phyloP scores from a whole-genome alignment of 1,140 invertebrate species.

The Drosophila mayri region DNA sequence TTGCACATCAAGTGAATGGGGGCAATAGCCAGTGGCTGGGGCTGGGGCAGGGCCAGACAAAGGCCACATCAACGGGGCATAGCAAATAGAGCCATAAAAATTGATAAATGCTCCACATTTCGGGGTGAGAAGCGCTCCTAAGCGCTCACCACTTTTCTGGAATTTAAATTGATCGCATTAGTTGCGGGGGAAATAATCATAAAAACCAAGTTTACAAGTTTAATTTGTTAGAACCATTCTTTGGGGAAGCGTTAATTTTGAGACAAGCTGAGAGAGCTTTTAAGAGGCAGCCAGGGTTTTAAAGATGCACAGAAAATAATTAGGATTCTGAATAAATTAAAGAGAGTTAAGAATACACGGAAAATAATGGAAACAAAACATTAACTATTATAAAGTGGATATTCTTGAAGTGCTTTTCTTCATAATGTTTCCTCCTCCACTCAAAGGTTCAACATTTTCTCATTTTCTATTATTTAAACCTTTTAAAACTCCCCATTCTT shows the following conservation, averaged over 20 bases:
- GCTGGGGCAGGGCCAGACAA: background rate
- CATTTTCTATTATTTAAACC: background rate
- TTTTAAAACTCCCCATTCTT: background rate
- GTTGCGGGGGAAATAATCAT: conserved; percentile 50
- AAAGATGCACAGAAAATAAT: background rate
- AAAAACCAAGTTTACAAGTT: conserved; percentile 38
- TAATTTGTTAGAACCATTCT: conserved; percentile 41
- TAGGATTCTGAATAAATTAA: background rate
- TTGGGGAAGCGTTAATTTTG: conserved; percentile 15
- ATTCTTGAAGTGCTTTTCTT: too few species aligned
- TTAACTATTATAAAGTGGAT: too few species aligned
- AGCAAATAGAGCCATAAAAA: conserved; percentile 74
- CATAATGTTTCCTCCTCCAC: too few species aligned
- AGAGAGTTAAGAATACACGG: background rate
- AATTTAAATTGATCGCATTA: conserved; percentile 52
- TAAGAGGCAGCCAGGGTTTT: background rate
- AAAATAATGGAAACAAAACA: background rate
- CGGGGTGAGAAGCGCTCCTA: conserved; percentile 44
- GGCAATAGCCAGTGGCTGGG: background rate
- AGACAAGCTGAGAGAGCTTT: background rate
- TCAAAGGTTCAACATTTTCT: background rate
- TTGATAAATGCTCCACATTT: conserved; percentile 71
- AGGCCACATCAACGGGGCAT: conserved; percentile 23
- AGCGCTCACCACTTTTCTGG: conserved; percentile 33
- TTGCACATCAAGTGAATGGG: conserved; percentile 74